Evolutionary conservation across 2,888 invertebrate species (phyloP), one percentile per base, ranked within the genome.

Genomic region (Cordilura impudica): DNA sequence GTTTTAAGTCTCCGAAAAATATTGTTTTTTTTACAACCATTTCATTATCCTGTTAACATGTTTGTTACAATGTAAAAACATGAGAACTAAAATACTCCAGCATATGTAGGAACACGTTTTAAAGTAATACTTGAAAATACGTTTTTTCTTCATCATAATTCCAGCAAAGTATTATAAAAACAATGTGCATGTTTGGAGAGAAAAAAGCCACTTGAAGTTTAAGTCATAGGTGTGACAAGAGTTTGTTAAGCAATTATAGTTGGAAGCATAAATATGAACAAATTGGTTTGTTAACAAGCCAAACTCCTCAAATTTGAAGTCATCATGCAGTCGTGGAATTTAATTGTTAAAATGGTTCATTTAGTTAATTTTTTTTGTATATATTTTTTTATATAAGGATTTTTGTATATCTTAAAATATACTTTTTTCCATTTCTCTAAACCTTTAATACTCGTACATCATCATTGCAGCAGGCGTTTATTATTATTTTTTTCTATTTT

Each of bases 261-360:
- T 31, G 10, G 45, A 49, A 31, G 4, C 45, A 18, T 35, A 53
- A 53, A 39, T 21, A 49, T 6, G 23, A 67, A 39, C 19, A 71
- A 72, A 77, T 72, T 77, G 72, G 71, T 77, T 72, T 56, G 71
- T 66, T 77, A 77, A 71, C 60, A 61, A 54, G 47, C 21, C 31
- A 65, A 4, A 60, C 3, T 26, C 26, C 23, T 23, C 43, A 23
- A 56, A 19, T 56, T 23, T 14, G 19, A 43, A 43, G 43, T 39
- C 14, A 19, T 21, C 49, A 47, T 10, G 10, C 5, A 47, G 49
- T 31, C 49, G 86, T 86, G 81, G 81, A 79, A 83, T 85, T 86
- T 86, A 86, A 86, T 86, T 87, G 86, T 85, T 85, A 86, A 78
- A 86, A 86, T 87, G 85, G 85, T 87, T 86, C 86, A 86, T 86